Percentiles rank a stretch among this genome's conserved stretches.
These are phyloP conservation scores for Oreotrochilus melanogaster DNA, from an alignment of 2,113 vertebrate species.

Conservation along the genomic window DNA sequence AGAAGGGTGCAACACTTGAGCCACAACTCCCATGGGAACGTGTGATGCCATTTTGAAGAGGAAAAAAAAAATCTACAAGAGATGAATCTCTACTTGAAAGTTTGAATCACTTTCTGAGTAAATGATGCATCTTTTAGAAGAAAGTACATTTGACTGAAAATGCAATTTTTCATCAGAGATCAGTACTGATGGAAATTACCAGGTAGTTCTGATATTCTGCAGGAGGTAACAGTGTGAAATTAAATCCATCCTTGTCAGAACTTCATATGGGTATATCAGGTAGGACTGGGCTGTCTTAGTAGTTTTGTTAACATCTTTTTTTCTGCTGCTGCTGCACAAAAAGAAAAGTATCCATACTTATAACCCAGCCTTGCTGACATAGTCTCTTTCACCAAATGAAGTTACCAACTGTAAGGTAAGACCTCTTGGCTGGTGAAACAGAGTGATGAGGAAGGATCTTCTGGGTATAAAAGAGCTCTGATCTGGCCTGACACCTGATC, in stretches of 20 bases:
- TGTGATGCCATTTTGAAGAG: not conserved
- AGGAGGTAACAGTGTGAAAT: not conserved
- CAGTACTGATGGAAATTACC: not conserved
- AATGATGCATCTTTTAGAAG: not conserved
- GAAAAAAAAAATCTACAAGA: not conserved
- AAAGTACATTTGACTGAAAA: not conserved
- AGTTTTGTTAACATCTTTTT: not conserved
- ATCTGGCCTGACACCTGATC: not conserved
- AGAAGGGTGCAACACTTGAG: not conserved
- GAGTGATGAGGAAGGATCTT: not conserved
- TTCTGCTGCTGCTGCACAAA: not conserved
- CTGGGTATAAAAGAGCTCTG: not conserved
- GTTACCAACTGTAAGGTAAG: not conserved
- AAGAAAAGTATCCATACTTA: not conserved
- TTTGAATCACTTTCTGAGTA: not conserved
- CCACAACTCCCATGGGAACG: not conserved
- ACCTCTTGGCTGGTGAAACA: not conserved
- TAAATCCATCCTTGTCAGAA: not conserved
- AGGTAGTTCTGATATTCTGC: not conserved
- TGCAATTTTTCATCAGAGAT: not conserved
- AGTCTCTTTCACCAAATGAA: not conserved
- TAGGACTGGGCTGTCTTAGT: not conserved
- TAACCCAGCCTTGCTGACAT: not conserved
- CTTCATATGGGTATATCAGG: not conserved
- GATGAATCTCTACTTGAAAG: not conserved